These are phyloP conservation scores for Lordiphosa collinella DNA, from an alignment of 1,140 invertebrate species.

Conservation along the genomic window DNA sequence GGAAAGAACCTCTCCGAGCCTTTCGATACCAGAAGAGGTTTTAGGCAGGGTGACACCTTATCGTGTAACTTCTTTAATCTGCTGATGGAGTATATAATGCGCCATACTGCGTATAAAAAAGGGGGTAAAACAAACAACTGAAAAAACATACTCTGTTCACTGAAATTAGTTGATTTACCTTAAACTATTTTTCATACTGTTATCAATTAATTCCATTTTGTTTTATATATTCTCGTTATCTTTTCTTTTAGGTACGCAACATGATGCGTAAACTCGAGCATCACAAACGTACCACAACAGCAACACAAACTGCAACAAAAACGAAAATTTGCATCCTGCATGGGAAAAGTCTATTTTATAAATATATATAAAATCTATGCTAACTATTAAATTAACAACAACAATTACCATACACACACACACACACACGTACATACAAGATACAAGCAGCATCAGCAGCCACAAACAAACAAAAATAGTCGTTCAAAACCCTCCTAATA, in stretches of 20 bases:
- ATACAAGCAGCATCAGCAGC: constrained; percentile 19
- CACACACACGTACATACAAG: constrained; percentile 20
- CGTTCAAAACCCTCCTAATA: constrained; percentile 15
- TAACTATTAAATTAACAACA: constrained; percentile 72
- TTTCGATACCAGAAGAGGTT: too few relatives aligned
- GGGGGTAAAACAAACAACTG: too few relatives aligned
- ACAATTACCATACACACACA: too few relatives aligned
- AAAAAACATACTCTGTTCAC: too few relatives aligned
- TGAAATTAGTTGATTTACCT: too few relatives aligned
- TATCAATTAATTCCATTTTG: too few relatives aligned
- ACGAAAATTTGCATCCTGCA: constrained; percentile 64
- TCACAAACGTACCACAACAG: constrained; percentile 57
- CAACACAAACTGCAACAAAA: constrained; percentile 54
- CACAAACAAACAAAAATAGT: constrained; percentile 32
- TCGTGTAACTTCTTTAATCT: too few relatives aligned
- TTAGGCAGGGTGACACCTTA: too few relatives aligned
- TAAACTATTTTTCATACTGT: too few relatives aligned
- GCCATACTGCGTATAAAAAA: too few relatives aligned
- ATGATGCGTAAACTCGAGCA: constrained; percentile 70
- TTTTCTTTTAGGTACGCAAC: constrained; percentile 64
- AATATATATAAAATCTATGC: constrained; percentile 68
- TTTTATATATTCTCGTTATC: neutral
- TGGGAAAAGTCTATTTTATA: constrained; percentile 67
- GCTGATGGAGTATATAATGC: too few relatives aligned
- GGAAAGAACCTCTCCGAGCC: too few relatives aligned